phyloP scores from a whole-genome alignment of 2,888 invertebrate genomes.

The Rotaria socialis region DNA sequence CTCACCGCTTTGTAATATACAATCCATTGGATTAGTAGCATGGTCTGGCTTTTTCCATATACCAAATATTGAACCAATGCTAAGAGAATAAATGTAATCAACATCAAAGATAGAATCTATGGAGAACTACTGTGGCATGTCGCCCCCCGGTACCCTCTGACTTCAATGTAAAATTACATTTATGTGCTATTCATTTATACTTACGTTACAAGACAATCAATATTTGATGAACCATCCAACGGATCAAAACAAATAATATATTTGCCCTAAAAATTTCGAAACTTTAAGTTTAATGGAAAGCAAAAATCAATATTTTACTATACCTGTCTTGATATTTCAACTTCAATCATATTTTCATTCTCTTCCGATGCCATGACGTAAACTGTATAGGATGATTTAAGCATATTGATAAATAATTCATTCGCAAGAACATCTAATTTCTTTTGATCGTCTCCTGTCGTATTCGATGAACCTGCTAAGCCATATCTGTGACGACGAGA shows the following conservation, averaged over 20 bases:
- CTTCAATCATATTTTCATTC: conserved; percentile 80
- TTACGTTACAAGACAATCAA: conserved; percentile 84
- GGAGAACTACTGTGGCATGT: too few species aligned
- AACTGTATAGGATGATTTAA: conserved; percentile 84
- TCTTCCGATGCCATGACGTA: conserved; percentile 90
- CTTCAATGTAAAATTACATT: too few species aligned
- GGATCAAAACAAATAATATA: conserved; percentile 97
- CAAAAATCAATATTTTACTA: too few species aligned
- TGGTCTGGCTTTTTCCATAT: conserved; percentile 69
- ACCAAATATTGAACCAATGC: conserved; percentile 82
- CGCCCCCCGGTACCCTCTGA: too few species aligned
- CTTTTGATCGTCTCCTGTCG: conserved; percentile 95
- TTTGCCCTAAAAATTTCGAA: conserved; percentile 67
- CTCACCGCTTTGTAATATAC: conserved; percentile 78
- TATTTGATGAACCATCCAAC: conserved; percentile 94
- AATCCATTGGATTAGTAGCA: conserved; percentile 65
- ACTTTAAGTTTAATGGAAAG: too few species aligned
- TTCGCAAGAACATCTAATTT: conserved; percentile 92
- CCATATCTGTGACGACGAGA: conserved; percentile 62
- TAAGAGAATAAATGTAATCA: not conserved
- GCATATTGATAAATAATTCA: conserved; percentile 93
- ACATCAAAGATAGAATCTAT: too few species aligned
- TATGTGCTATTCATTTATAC: not conserved
- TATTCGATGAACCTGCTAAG: conserved; percentile 83
- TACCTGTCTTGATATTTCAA: conserved; percentile 74